Conservation (phyloP, 1,140 invertebrate genomes). For the Dysdera silvatica region DNA sequence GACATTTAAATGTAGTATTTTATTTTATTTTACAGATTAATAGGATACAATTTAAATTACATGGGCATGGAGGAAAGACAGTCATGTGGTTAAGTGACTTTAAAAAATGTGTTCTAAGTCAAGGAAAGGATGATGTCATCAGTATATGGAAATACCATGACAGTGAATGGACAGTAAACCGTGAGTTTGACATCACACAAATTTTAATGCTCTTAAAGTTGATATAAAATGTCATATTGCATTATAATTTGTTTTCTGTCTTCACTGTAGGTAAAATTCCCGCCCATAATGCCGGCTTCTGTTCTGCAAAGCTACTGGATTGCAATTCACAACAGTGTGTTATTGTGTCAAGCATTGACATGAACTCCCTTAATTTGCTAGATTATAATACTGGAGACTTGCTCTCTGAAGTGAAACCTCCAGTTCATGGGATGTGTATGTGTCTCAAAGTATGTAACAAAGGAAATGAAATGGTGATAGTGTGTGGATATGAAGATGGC, state of each 20-base stretch:
- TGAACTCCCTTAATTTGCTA: neutral
- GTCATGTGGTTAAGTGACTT: slow-evolving; percentile 3
- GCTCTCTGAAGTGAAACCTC: neutral
- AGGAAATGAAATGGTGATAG: neutral
- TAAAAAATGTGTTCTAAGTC: slow-evolving; percentile 5
- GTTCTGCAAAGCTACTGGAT: slow-evolving; percentile 4
- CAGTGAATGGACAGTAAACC: neutral
- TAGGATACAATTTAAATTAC: neutral
- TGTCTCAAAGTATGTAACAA: slow-evolving; percentile 10
- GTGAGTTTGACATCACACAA: slow-evolving; percentile 1
- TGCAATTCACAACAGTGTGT: neutral
- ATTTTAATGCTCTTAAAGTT: neutral
- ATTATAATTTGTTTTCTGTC: neutral
- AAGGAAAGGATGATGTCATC: slow-evolving; percentile 8
- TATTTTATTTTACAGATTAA: neutral
- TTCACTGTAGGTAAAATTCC: slow-evolving; percentile 3
- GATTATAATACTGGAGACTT: slow-evolving; percentile 2
- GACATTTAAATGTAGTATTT: no score
- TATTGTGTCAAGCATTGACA: neutral
- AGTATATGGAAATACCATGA: slow-evolving; percentile 14
- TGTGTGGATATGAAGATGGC: slow-evolving; percentile 29
- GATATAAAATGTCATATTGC: neutral
- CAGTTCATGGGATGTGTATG: slow-evolving; percentile 19
- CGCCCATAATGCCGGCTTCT: slow-evolving; percentile 10
- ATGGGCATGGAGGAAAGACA: slow-evolving; percentile 4